Conservation (phyloP, 2,888 invertebrate species). For the Scelioninae gen. 2 region DNA sequence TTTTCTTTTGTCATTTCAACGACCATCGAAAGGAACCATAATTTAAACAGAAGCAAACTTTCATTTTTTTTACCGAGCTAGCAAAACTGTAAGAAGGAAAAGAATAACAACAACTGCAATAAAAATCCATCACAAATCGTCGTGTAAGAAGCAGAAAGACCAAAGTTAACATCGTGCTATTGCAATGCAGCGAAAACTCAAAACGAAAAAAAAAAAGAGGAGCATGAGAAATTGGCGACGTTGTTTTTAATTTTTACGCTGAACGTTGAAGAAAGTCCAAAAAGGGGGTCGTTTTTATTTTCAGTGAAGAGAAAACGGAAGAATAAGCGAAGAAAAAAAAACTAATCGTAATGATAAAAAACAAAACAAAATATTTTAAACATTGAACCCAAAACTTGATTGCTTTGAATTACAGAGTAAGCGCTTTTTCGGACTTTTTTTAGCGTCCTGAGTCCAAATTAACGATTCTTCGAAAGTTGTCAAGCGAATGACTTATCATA, state of each 20-base stretch:
- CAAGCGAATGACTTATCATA: not conserved
- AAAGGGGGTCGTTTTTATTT: not conserved
- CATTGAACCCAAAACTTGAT: not conserved
- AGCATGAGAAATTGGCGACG: conserved; percentile 1
- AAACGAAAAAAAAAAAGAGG: not conserved
- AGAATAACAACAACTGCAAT: conserved; percentile 14
- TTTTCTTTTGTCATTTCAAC: conserved; percentile 61
- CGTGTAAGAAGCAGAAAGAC: conserved; percentile 52
- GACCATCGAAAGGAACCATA: conserved; percentile 31
- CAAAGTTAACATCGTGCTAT: conserved; percentile 58
- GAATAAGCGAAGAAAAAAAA: not conserved
- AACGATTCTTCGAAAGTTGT: not conserved
- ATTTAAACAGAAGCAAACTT: conserved; percentile 36
- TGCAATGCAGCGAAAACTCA: conserved; percentile 53
- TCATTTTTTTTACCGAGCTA: conserved; percentile 56
- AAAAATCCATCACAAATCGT: conserved; percentile 51
- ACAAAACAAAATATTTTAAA: no score
- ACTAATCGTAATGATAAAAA: no score
- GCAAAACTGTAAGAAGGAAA: conserved; percentile 32
- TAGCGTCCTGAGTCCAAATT: no score
- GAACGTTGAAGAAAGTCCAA: not conserved
- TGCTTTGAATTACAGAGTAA: not conserved
- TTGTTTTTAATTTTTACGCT: conserved; percentile 15
- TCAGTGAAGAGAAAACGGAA: no score
- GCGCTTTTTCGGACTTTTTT: not conserved